Evolutionary conservation across 1,140 invertebrate genomes (phyloP).

Genomic region (Leptonema lineaticorne): DNA sequence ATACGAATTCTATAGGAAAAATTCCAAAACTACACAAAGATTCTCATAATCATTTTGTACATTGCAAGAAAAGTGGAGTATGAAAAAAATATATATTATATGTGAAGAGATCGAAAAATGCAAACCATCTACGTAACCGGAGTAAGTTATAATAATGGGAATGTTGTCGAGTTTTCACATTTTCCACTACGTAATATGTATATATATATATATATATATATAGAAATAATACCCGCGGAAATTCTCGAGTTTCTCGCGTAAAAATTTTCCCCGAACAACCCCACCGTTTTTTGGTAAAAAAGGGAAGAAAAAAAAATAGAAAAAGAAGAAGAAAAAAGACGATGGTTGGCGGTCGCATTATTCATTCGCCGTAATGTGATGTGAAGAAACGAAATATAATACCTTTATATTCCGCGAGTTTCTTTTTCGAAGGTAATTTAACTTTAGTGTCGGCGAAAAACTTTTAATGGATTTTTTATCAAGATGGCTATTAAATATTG

Average conservation of each 20-base stretch:
- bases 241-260: background rate
- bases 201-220: no score
- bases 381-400: slow-evolving; percentile 33
- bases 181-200: no score
- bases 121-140: no score
- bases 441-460: slow-evolving; percentile 41
- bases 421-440: slow-evolving; percentile 38
- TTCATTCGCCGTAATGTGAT: slow-evolving; percentile 16
- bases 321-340: no score
- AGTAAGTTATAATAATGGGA: no score
- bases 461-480: slow-evolving; percentile 43
- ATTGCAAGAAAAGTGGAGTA: no score
- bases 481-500: slow-evolving; percentile 42
- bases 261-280: slow-evolving; percentile 1
- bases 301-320: no score
- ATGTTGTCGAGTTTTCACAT: background rate
- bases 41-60: no score
- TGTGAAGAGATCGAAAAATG: no score
- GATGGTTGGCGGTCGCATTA: slow-evolving; percentile 12
- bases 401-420: slow-evolving; percentile 29
- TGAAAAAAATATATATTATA: no score
- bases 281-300: background rate
- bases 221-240: background rate
- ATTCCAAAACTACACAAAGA: no score
- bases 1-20: no score